A percentile compares a stretch with the other conserved stretches of the same genome.
phyloP scores from a whole-genome alignment of 2,888 invertebrate species.

The Drosophila paracracens region DNA sequence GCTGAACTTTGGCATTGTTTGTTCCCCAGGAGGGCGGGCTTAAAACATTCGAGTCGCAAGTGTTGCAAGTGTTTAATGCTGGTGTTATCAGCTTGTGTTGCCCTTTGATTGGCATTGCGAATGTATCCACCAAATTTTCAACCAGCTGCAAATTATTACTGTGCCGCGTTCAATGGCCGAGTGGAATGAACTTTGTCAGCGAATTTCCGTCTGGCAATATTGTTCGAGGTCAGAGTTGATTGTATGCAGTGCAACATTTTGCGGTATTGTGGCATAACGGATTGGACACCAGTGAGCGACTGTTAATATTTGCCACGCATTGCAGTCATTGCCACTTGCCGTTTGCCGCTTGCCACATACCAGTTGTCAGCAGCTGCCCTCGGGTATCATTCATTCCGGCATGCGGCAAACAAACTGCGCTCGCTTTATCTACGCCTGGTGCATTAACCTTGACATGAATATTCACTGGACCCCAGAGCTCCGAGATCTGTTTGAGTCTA shows the following conservation, averaged over 20 bases:
- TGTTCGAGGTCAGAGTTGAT: conserved; percentile 71
- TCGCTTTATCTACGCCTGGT: conserved; percentile 41
- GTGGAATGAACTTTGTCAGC: conserved; percentile 60
- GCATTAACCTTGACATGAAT: conserved; percentile 77
- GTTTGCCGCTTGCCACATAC: conserved; percentile 7
- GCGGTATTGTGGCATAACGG: conserved; percentile 63
- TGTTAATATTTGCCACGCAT: conserved; percentile 53
- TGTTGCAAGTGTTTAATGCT: conserved; percentile 20
- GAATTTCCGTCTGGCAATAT: conserved; percentile 57
- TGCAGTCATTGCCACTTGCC: conserved; percentile 48
- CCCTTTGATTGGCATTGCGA: conserved; percentile 30
- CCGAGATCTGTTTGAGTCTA: conserved; percentile 12
- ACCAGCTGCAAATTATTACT: conserved; percentile 54
- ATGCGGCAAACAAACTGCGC: conserved; percentile 8
- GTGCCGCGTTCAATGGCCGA: conserved; percentile 72
- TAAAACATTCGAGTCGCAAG: conserved; percentile 21
- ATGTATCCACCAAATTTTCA: conserved; percentile 35
- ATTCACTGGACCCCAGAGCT: conserved; percentile 32
- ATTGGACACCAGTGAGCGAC: conserved; percentile 60
- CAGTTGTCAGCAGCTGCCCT: conserved; percentile 26
- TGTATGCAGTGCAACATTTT: conserved; percentile 65
- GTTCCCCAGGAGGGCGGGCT: conserved; percentile 1
- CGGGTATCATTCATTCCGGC: conserved; percentile 38
- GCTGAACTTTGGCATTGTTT: conserved; percentile 58
- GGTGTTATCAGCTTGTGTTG: conserved; percentile 24